Conservation (phyloP, 2,888 invertebrate genomes). For the Apeira syringaria region DNA sequence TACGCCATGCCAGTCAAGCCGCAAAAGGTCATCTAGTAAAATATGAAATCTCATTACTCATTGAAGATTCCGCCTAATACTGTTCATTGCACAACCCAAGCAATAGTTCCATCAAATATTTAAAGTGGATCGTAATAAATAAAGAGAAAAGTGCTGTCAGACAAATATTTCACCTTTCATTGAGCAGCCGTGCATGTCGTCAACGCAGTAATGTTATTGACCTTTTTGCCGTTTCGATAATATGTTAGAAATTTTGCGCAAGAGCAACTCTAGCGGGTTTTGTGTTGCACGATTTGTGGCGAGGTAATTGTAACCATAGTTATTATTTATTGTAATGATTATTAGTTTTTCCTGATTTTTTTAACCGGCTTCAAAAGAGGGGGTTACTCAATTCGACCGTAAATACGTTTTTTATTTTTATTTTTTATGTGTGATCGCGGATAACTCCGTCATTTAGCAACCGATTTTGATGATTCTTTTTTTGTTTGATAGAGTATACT, state of each 20-base stretch:
- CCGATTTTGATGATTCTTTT: too few relatives aligned
- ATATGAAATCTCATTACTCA: constrained; percentile 5
- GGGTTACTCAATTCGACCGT: too few relatives aligned
- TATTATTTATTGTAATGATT: too few relatives aligned
- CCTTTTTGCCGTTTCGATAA: constrained; percentile 20
- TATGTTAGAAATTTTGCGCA: constrained; percentile 7
- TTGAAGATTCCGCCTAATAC: not conserved
- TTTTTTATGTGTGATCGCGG: too few relatives aligned
- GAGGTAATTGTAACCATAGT: not conserved
- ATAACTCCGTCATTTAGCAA: too few relatives aligned
- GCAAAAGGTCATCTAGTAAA: too few relatives aligned
- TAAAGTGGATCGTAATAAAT: not conserved
- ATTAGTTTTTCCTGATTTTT: too few relatives aligned
- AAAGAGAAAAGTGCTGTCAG: constrained; percentile 16
- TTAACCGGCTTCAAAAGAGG: too few relatives aligned
- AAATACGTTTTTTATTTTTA: too few relatives aligned
- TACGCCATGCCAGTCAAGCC: too few relatives aligned
- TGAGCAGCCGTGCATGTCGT: constrained; percentile 20
- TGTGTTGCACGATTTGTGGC: not conserved
- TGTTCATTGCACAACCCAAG: not conserved
- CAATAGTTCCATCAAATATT: not conserved
- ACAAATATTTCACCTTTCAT: constrained; percentile 27
- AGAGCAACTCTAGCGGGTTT: not conserved
- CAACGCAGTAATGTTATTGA: constrained; percentile 23
- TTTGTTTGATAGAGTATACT: too few relatives aligned